Conservation (phyloP, 1,140 invertebrate species). For the Meloidogyne exigua region DNA sequence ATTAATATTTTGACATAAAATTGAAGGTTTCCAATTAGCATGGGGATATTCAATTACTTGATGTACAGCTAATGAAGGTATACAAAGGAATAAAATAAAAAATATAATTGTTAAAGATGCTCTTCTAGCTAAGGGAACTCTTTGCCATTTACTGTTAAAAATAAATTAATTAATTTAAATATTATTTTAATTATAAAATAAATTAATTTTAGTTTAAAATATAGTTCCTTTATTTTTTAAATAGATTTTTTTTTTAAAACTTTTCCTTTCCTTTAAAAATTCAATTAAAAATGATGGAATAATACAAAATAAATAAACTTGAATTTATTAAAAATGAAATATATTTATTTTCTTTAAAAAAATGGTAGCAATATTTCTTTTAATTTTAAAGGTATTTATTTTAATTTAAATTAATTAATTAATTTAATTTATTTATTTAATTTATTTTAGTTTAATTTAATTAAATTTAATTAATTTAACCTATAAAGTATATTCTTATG, state of each 20-base stretch:
- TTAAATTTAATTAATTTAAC: constrained; percentile 6
- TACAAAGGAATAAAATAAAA: constrained; percentile 46
- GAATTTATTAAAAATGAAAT: too few species aligned
- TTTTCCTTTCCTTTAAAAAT: too few species aligned
- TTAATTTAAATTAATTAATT: not conserved
- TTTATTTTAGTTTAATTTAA: not conserved
- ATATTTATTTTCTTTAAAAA: too few species aligned
- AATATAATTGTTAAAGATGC: constrained; percentile 44
- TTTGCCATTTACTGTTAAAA: constrained; percentile 52
- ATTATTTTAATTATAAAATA: too few species aligned
- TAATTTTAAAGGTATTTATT: too few species aligned
- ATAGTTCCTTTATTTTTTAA: too few species aligned
- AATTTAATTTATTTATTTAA: not conserved
- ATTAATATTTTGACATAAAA: constrained; percentile 4
- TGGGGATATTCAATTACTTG: constrained; percentile 44
- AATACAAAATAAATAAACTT: too few species aligned
- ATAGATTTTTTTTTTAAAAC: too few species aligned
- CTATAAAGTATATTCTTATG: constrained; percentile 27
- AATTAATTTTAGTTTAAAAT: not conserved
- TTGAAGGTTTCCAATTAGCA: constrained; percentile 36
- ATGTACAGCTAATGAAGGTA: constrained; percentile 55
- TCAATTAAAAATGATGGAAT: too few species aligned
- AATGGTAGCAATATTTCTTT: too few species aligned
- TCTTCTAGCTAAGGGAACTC: constrained; percentile 41
- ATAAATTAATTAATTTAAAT: not conserved